Base-by-base conservation (phyloP, 2,888 invertebrate genomes). In the Agrochola circellaris region DNA sequence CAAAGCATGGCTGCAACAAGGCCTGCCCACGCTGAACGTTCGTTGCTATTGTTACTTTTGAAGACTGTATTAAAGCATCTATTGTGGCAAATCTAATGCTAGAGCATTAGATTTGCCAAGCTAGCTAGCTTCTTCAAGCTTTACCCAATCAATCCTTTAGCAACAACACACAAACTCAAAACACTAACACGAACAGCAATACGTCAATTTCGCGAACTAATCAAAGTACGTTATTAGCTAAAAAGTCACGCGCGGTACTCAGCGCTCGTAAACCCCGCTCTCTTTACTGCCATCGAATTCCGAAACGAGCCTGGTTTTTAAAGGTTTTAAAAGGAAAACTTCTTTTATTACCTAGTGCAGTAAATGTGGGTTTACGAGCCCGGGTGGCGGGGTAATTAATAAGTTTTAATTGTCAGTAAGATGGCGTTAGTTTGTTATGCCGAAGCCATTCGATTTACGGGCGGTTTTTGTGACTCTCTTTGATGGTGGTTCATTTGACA, bases 241-340 rank as follows among this genome's bases (percentile, higher is more conserved):
- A 92, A 93, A 94, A 95, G 94, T 95, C 95, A 94, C 95, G 94
- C 92, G 90, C 86, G 20, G 76, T 85, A 87, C 85, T 88, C 86
- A 72, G 72, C 42, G 75, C 38, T 87, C 87, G 79, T 88, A 93
- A 93, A 91, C 84, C 76, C 58, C 79, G 84, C 85, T 81, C 86
- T 87, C 87, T 92, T 93, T 92, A 93, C 90, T 90, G 86, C 92
- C 90, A 91, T 93, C 91, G 93, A 93, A 88, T 81, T 83, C 85
- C 65, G 74, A 84, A 87, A 92, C 87, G 87, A 89, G 91, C 84
- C 88, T 89, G 87, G 89, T 90, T 89, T 89, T 89, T 88, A 89
- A 93, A 92, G 91, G 92, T 92, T 93, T 94, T 94, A 91, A 94
- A 92, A 93, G 92, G 92, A 93, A 93, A 95, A 95, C 91, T 95